Conservation (phyloP, 2,888 invertebrate species). For the Cosmia trapezina region DNA sequence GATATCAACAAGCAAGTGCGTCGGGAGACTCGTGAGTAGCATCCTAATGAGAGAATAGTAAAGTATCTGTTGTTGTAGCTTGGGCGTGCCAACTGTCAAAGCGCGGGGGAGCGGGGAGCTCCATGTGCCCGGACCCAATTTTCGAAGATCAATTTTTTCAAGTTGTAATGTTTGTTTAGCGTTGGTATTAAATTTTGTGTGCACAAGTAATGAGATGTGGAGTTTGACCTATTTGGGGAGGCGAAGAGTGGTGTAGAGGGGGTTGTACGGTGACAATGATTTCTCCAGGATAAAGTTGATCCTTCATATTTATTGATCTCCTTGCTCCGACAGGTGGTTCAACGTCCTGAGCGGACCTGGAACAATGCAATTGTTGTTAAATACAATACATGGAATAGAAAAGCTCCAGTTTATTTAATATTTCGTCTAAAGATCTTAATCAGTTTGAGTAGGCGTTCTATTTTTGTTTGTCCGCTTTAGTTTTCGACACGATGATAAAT, state of each 20-base stretch:
- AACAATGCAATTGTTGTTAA: conserved; percentile 59
- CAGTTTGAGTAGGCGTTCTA: conserved; percentile 47
- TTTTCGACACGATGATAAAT: conserved; percentile 59
- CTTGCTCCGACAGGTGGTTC: conserved; percentile 62
- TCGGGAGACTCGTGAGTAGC: conserved; percentile 93
- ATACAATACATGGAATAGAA: conserved; percentile 35
- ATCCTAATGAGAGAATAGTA: conserved; percentile 47
- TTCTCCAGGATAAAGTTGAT: conserved; percentile 59
- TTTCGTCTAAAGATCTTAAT: conserved; percentile 38
- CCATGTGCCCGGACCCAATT: conserved; percentile 81
- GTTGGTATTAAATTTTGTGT: conserved; percentile 72
- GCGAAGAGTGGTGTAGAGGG: conserved; percentile 62
- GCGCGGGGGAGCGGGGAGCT: conserved; percentile 72
- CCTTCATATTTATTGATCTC: conserved; percentile 64
- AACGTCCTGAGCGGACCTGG: conserved; percentile 40
- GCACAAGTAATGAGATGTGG: conserved; percentile 69
- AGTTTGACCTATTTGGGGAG: conserved; percentile 77
- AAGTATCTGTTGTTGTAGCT: conserved; percentile 55
- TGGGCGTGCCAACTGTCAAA: conserved; percentile 85
- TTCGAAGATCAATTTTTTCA: conserved; percentile 77
- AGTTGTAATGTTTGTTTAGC: conserved; percentile 71
- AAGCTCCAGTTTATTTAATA: conserved; percentile 38
- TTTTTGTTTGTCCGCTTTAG: conserved; percentile 54
- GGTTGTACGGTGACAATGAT: conserved; percentile 71
- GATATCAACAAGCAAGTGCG: conserved; percentile 95